These are phyloP conservation scores for Pagrus major DNA, from an alignment of 2,113 vertebrate species.

Conservation along the genomic window DNA sequence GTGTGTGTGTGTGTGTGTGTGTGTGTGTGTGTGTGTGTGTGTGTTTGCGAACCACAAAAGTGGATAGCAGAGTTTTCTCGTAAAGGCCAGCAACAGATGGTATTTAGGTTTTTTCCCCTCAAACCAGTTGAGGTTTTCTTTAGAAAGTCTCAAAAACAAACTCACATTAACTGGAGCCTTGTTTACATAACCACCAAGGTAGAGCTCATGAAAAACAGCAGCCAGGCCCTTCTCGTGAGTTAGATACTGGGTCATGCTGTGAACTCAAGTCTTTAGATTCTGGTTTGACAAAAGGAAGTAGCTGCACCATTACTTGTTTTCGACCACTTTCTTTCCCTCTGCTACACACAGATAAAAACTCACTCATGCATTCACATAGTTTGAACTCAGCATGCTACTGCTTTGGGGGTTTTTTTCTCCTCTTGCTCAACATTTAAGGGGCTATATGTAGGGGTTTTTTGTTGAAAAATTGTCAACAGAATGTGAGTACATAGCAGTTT, in stretches of 20 bases:
- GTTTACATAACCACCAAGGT: slow-evolving; percentile 60
- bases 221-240: slow-evolving; percentile 2
- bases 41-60: slow-evolving; percentile 65
- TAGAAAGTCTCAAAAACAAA: slow-evolving; percentile 71
- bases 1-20: too few species aligned
- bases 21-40: slow-evolving; percentile 3
- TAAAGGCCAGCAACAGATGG: slow-evolving; percentile 81
- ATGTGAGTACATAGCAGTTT: too few species aligned
- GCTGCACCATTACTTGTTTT: not conserved
- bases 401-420: too few species aligned
- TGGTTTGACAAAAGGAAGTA: slow-evolving; percentile 9
- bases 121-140: slow-evolving; percentile 75
- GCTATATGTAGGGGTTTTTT: too few species aligned
- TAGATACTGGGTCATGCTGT: not conserved
- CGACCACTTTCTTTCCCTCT: not conserved
- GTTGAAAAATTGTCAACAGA: too few species aligned
- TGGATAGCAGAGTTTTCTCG: slow-evolving; percentile 74
- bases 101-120: slow-evolving; percentile 67
- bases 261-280: slow-evolving; percentile 5
- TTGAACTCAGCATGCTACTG: too few species aligned
- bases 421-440: too few species aligned
- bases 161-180: slow-evolving; percentile 50
- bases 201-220: slow-evolving; percentile 40
- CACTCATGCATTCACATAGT: not conserved
- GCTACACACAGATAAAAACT: not conserved